These are phyloP conservation scores for Bellardia bayeri DNA, from an alignment of 2,888 invertebrate species.

Conservation along the genomic window DNA sequence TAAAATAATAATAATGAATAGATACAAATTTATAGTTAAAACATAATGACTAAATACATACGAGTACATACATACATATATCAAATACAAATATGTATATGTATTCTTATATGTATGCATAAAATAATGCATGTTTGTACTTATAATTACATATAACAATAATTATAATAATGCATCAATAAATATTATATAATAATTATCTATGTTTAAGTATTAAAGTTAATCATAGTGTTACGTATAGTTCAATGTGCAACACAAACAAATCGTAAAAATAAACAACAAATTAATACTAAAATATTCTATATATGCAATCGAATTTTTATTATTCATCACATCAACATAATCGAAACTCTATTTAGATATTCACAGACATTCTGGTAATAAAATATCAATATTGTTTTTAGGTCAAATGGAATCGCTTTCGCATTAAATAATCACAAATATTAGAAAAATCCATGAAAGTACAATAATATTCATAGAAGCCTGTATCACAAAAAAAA, in stretches of 20 bases:
- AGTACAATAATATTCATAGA: too few relatives aligned
- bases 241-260: constrained; percentile 48
- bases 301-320: background rate
- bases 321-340: too few relatives aligned
- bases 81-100: background rate
- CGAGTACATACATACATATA: background rate
- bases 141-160: background rate
- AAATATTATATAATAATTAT: constrained; percentile 32
- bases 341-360: too few relatives aligned
- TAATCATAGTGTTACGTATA: constrained; percentile 25
- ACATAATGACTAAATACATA: background rate
- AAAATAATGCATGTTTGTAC: constrained; percentile 1
- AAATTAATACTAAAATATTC: constrained; percentile 41
- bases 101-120: background rate
- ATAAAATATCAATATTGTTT: too few relatives aligned
- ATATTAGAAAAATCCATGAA: too few relatives aligned
- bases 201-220: constrained; percentile 49
- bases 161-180: background rate
- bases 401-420: too few relatives aligned
- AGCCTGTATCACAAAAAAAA: too few relatives aligned
- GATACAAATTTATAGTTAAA: background rate
- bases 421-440: too few relatives aligned
- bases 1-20: constrained; percentile 23
- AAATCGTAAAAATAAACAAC: constrained; percentile 42
- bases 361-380: too few relatives aligned